These are phyloP conservation scores for Xestoiulus laeticollis DNA, from an alignment of 2,888 invertebrate genomes.

Conservation along the genomic window DNA sequence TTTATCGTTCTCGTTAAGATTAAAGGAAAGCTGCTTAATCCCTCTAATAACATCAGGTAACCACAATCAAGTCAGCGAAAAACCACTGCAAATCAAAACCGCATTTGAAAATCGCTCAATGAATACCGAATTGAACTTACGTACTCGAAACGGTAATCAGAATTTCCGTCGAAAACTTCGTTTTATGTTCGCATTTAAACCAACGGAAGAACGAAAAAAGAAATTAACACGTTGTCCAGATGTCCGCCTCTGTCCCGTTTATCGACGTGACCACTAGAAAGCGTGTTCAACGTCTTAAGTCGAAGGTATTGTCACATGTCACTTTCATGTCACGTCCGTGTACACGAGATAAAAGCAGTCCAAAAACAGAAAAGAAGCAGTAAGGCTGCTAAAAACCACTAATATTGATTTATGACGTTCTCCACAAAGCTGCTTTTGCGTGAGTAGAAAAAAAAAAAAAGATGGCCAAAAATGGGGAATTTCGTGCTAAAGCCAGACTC, in stretches of 20 bases:
- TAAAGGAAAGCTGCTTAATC: too few species aligned
- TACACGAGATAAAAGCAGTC: slow-evolving; percentile 4
- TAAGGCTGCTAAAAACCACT: not conserved
- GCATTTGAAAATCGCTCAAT: too few species aligned
- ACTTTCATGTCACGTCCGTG: not conserved
- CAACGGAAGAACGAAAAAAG: not conserved
- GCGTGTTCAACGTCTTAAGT: not conserved
- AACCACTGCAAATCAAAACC: too few species aligned
- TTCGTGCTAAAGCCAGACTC: not conserved
- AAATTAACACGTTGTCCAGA: not conserved
- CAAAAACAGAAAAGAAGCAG: not conserved
- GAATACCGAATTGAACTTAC: not conserved
- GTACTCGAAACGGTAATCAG: too few species aligned
- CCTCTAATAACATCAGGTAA: too few species aligned
- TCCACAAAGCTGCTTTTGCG: not conserved
- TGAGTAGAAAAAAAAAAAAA: not conserved
- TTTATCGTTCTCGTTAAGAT: too few species aligned
- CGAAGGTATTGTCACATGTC: not conserved
- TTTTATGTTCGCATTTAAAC: too few species aligned
- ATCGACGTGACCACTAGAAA: not conserved
- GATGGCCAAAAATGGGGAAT: not conserved
- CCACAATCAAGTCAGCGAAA: too few species aligned
- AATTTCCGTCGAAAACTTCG: too few species aligned
- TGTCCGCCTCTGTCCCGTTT: not conserved
- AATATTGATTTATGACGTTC: slow-evolving; percentile 22